These are phyloP conservation scores for Fabriciana adippe DNA, from an alignment of 2,888 invertebrate species.

Conservation along the genomic window DNA sequence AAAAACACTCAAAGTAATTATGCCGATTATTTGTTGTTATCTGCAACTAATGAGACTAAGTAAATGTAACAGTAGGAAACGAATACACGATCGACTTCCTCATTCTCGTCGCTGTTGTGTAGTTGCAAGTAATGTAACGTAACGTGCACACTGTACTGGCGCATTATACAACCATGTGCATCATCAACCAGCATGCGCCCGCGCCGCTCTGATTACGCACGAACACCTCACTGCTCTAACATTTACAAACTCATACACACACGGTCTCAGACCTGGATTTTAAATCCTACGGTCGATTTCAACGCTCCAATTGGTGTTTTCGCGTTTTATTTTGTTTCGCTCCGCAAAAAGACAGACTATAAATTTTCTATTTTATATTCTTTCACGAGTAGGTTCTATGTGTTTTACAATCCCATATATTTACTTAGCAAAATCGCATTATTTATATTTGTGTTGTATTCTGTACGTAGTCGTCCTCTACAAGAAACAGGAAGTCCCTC, in stretches of 20 bases:
- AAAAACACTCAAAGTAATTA: conserved; percentile 26
- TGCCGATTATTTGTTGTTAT: conserved; percentile 42
- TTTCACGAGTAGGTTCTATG: no score
- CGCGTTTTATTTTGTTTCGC: conserved; percentile 54
- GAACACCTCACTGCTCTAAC: conserved; percentile 32
- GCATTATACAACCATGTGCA: conserved; percentile 61
- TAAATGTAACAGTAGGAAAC: conserved; percentile 75
- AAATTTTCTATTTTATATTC: conserved; percentile 33
- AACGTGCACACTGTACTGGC: conserved; percentile 51
- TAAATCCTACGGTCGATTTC: conserved; percentile 59
- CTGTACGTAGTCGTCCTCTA: conserved; percentile 59
- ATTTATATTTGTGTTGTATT: conserved; percentile 37
- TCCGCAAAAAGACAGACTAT: conserved; percentile 40
- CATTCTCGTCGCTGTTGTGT: conserved; percentile 63
- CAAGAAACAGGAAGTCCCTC: conserved; percentile 68
- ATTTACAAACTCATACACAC: conserved; percentile 23
- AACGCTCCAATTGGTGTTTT: conserved; percentile 61
- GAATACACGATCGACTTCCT: conserved; percentile 60
- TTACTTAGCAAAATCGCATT: conserved; percentile 7
- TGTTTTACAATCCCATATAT: no score
- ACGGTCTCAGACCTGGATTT: conserved; percentile 45
- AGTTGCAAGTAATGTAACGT: conserved; percentile 65
- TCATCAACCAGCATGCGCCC: conserved; percentile 48
- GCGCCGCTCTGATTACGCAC: conserved; percentile 71
- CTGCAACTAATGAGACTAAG: conserved; percentile 53